These are phyloP conservation scores for Saxidomus purpurata DNA, from an alignment of 1,140 invertebrate genomes.

Conservation along the genomic window DNA sequence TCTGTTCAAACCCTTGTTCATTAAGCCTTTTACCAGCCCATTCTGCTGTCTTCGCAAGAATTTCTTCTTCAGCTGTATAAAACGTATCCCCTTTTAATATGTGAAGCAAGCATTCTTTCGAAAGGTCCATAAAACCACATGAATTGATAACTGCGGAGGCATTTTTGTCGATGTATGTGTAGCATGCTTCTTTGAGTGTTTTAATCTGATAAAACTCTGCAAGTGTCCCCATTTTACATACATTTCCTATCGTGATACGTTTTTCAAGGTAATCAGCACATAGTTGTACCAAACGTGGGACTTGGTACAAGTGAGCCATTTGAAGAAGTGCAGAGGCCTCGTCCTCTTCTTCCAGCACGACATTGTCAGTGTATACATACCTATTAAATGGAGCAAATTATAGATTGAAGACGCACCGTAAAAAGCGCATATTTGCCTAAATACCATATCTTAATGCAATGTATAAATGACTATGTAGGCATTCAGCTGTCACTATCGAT, in stretches of 20 bases:
- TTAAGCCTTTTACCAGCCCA: not conserved
- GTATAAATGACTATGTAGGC: too few relatives aligned
- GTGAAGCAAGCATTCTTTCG: not conserved
- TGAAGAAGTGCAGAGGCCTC: not conserved
- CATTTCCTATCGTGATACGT: not conserved
- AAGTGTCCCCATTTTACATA: not conserved
- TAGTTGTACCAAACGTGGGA: not conserved
- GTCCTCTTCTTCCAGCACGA: not conserved
- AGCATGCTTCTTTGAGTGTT: not conserved
- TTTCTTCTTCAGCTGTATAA: not conserved
- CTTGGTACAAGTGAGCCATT: not conserved
- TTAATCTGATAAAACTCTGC: not conserved
- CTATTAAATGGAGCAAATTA: too few relatives aligned
- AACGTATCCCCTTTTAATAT: constrained; percentile 26
- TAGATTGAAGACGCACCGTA: too few relatives aligned
- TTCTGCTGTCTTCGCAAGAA: not conserved
- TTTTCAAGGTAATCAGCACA: not conserved
- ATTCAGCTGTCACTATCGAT: too few relatives aligned
- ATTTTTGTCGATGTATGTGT: not conserved
- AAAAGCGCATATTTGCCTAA: too few relatives aligned
- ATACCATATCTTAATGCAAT: too few relatives aligned
- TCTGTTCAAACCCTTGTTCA: not conserved
- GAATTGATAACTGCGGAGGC: not conserved
- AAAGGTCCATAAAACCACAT: not conserved
- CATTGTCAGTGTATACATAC: not conserved